Percentiles rank a stretch among this genome's conserved stretches.
phyloP scores from a whole-genome alignment of 2,797 vertebrate genomes.

The Brachymystax lenok region DNA sequence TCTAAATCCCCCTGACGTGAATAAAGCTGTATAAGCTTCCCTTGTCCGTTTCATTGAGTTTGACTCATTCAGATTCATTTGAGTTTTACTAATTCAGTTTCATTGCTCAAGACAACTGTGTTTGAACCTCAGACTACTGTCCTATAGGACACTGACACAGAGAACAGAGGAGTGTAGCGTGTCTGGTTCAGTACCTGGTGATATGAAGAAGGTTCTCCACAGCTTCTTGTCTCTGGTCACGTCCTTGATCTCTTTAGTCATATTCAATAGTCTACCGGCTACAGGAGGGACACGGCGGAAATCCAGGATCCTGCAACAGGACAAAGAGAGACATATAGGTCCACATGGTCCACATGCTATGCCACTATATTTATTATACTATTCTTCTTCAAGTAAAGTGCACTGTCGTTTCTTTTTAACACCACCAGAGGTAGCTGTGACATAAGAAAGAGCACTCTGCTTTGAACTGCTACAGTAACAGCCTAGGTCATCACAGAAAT shows the following conservation, averaged over 20 bases:
- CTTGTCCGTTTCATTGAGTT: background rate
- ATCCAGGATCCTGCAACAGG: slow-evolving; percentile 85
- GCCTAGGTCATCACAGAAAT: background rate
- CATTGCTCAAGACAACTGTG: too few relatives aligned
- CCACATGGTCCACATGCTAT: background rate
- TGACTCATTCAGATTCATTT: too few relatives aligned
- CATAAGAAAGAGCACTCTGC: background rate
- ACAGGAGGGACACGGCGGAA: slow-evolving; percentile 95
- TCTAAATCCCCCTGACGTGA: too few relatives aligned
- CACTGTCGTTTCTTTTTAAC: background rate
- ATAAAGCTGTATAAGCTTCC: background rate
- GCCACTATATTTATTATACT: background rate
- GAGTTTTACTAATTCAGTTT: too few relatives aligned
- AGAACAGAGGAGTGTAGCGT: background rate
- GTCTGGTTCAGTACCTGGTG: slow-evolving; percentile 82
- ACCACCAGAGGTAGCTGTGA: slow-evolving; percentile 33
- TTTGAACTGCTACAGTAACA: background rate
- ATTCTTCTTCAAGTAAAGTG: background rate
- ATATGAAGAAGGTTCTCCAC: slow-evolving; percentile 97
- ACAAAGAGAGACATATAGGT: background rate
- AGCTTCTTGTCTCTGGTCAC: slow-evolving; percentile 95
- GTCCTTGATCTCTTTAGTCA: slow-evolving; percentile 95
- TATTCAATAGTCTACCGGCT: slow-evolving; percentile 92
- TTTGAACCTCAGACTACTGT: too few relatives aligned
- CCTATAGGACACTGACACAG: too few relatives aligned